These are phyloP conservation scores for Theretra japonica DNA, from an alignment of 2,888 invertebrate species.

Conservation along the genomic window DNA sequence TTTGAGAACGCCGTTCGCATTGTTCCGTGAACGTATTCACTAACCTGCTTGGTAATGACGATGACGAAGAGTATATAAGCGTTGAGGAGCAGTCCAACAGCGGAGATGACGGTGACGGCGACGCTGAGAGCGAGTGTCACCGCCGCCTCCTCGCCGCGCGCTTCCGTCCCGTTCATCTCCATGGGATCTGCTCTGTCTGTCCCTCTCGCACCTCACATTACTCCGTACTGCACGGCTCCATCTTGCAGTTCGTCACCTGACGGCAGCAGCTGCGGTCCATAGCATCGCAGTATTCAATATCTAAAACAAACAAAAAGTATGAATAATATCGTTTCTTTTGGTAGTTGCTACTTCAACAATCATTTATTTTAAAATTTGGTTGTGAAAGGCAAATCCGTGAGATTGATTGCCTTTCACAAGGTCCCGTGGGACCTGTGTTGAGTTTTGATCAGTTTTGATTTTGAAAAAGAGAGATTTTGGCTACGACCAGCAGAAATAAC, in stretches of 20 bases:
- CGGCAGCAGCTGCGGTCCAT: conserved; percentile 78
- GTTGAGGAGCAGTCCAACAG: conserved; percentile 89
- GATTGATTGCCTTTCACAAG: too few relatives aligned
- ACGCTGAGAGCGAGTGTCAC: conserved; percentile 87
- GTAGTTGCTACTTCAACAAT: too few relatives aligned
- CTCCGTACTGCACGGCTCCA: conserved; percentile 51
- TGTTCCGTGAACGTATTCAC: conserved; percentile 15
- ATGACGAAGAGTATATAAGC: conserved; percentile 90
- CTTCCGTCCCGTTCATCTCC: conserved; percentile 80
- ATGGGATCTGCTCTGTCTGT: conserved; percentile 57
- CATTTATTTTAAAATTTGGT: too few relatives aligned
- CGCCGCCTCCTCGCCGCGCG: conserved; percentile 82
- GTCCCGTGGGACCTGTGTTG: too few relatives aligned
- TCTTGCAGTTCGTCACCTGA: conserved; percentile 67
- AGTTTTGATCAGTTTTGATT: too few relatives aligned
- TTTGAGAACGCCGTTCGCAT: too few relatives aligned
- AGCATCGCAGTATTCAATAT: conserved; percentile 62
- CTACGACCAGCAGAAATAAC: too few relatives aligned
- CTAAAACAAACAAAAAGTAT: conserved; percentile 44
- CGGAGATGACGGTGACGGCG: conserved; percentile 88
- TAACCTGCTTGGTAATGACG: conserved; percentile 89
- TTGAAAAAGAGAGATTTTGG: too few relatives aligned
- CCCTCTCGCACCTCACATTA: conserved; percentile 54
- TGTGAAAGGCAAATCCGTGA: too few relatives aligned
- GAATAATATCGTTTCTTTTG: too few relatives aligned